phyloP scores from a whole-genome alignment of 1,140 invertebrate genomes.

The Lordiphosa collinella region DNA sequence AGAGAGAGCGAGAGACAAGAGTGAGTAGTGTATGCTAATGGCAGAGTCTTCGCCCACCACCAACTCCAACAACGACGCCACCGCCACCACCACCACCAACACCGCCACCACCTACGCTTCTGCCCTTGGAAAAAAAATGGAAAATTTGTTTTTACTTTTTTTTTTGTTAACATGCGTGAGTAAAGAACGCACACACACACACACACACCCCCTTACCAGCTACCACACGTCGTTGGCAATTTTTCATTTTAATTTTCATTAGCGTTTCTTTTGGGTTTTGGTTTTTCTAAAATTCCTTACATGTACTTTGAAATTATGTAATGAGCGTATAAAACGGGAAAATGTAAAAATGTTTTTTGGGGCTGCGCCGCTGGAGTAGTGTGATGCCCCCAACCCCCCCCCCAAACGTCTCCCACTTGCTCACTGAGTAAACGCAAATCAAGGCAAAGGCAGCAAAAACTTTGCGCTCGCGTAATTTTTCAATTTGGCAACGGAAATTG shows the following conservation, averaged over 20 bases:
- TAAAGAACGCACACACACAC: constrained; percentile 21
- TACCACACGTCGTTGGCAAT: constrained; percentile 75
- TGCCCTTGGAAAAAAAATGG: constrained; percentile 24
- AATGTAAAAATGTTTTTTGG: constrained; percentile 66
- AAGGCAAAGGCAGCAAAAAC: constrained; percentile 55
- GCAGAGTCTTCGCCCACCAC: constrained; percentile 35
- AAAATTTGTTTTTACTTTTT: constrained; percentile 63
- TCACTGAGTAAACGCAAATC: constrained; percentile 41
- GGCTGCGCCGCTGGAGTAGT: constrained; percentile 54
- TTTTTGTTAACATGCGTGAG: constrained; percentile 35
- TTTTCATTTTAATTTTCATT: constrained; percentile 80
- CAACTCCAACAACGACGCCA: constrained; percentile 5
- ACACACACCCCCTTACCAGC: constrained; percentile 15
- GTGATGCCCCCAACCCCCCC: not conserved
- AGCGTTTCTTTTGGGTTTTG: constrained; percentile 71
- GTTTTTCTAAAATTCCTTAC: constrained; percentile 66
- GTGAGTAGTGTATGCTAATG: constrained; percentile 77
- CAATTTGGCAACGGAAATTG: constrained; percentile 80
- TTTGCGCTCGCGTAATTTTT: constrained; percentile 78
- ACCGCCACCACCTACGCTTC: not conserved
- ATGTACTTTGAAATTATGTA: constrained; percentile 78
- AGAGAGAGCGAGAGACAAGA: not conserved
- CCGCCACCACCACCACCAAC: constrained; percentile 2
- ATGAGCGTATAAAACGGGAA: constrained; percentile 79
- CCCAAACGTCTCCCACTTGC: not conserved